Evolutionary conservation across 2,113 vertebrate genomes (phyloP), one percentile per base, ranked within the genome.

Genomic region (Hippocampus abdominalis): DNA sequence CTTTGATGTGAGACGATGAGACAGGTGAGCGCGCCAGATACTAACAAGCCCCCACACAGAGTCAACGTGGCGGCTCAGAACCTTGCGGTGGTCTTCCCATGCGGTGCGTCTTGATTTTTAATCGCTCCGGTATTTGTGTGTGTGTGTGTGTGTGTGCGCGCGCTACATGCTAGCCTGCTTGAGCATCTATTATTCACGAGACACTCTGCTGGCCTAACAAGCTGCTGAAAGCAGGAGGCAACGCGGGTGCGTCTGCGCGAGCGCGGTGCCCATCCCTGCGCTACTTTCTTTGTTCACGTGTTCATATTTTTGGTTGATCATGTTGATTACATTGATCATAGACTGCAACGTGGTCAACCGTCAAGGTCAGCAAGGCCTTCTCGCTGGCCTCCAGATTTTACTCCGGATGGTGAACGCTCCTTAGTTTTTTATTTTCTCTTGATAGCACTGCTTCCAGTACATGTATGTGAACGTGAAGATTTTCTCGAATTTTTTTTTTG

Each of bases 131-230:
- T 70, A 66, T 71, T 5, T 6, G 32, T 36, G 32, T 36, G 29
- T 32, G 32, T 36, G 32, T 36, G 32, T 6, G 32, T 29, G 63
- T 57, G 62, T 72, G 69, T 71, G 69, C 70, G 60, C 60, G 59
- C 61, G 44, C 54, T 79, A 81, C 72, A 87, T 84, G 83, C 73
- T 69, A 70, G 69, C 75, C 71, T 76, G 78, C 83, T 79, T 72
- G 77, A 73, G 32, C 74, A 89, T 89, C 78, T 81, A 89, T 89
- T 87, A 89, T 89, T 87, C 83, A 89, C 71, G 68, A 87, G 78
- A 80, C 84, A 84, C 87, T 86, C 80, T 82, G 54, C 80, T 82
- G 79, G 84, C 72, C 82, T 86, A 86, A 86, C 85, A 86, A 86
- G 77, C 82, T 77, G 79, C 84, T 77, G 82, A 86, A 86, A 87